Base-by-base conservation (phyloP, 2,888 invertebrate genomes). In the Podabrus alpinus region DNA sequence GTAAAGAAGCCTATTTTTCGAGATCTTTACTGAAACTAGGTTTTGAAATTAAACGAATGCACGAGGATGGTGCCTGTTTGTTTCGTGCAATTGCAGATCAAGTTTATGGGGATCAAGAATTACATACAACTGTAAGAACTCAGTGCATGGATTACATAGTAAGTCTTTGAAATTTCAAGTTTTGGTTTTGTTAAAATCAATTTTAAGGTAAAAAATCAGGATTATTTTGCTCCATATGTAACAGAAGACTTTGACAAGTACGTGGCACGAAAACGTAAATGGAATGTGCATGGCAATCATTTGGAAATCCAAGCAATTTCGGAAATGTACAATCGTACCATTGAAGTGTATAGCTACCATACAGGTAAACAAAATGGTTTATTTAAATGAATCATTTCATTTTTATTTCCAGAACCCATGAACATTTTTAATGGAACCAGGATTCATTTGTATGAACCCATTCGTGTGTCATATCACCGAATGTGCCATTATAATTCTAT, bases 111-210 rank as follows among this genome's bases (percentile, higher is more conserved):
- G 96, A 97, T 87, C 95, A 97, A 87, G 96, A 95, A 82, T 94
- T 96, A 93, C 96, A 97, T 85, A 90, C 90, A 77, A 91, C 92
- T 79, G 94, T 96, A 15, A 90, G 96, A 59, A 92, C 94, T 82
- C 92, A 94, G 83, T 96, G 96, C 84, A 94, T 96, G 93, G 95
- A 97, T 87, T 96, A 97, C 83, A 95, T 97, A 89, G 95, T 95
- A 87, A 89, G 91, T 87, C 64, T 59, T 60, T 59, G n/a, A 24
- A 66, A 25, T 66, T 66, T 25, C 15, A 24, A 15, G 15, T 15
- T 29, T 17, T 21, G 21, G 15, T 64, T 64, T 19, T 64, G 9
- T 15, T 13, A 45, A n/a, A 60, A n/a, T 60, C 9, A 76, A 67
- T 79, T 85, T 88, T 25, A 83, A 95, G 95, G 92, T 92, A 72